Evolutionary conservation across 2,797 vertebrate genomes (phyloP).

Genomic region (Phoebastria nigripes): DNA sequence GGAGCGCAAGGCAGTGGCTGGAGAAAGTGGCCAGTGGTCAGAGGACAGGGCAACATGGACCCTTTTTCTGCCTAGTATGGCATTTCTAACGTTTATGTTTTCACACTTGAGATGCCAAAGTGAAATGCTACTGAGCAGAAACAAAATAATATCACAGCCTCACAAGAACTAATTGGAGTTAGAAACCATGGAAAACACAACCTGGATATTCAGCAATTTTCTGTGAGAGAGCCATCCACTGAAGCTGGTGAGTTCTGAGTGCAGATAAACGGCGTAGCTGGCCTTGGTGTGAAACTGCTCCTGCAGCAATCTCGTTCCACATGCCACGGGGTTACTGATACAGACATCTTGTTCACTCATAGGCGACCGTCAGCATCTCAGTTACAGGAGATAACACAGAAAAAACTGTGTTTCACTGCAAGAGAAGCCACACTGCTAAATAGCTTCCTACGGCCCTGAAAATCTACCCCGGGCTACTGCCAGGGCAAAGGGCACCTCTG

Average conservation of each 20-base stretch:
- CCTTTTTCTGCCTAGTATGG: background rate
- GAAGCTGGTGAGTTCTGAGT: background rate
- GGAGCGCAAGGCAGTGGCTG: background rate
- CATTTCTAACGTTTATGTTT: background rate
- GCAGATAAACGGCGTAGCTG: background rate
- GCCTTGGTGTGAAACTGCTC: background rate
- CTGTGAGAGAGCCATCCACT: background rate
- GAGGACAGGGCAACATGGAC: background rate
- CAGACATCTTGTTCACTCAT: background rate
- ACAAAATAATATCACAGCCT: background rate
- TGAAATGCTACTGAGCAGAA: background rate
- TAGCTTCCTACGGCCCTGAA: background rate
- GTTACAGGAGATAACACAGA: background rate
- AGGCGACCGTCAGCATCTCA: background rate
- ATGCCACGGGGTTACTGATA: accelerated
- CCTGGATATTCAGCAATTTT: background rate
- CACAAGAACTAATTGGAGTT: background rate
- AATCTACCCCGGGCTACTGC: background rate
- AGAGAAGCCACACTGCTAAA: background rate
- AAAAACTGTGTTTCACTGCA: background rate
- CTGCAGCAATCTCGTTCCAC: background rate
- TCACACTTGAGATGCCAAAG: background rate
- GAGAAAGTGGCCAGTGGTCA: background rate
- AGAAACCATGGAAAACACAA: background rate
- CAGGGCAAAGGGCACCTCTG: background rate